These are phyloP conservation scores for Trichonephila clavipes DNA, from an alignment of 1,140 invertebrate species.

Conservation along the genomic window DNA sequence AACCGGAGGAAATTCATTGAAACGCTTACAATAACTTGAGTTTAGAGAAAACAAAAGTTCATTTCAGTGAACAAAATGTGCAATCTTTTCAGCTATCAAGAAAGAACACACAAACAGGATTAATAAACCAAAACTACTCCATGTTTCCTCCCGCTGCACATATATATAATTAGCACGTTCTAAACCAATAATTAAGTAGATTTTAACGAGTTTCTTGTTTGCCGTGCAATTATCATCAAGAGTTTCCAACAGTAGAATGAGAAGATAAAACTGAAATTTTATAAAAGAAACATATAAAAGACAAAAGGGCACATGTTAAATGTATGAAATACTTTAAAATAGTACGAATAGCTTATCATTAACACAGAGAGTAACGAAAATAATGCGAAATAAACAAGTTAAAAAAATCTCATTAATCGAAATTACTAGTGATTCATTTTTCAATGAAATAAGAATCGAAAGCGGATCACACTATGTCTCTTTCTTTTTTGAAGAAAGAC, in stretches of 20 bases:
- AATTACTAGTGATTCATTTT: neutral
- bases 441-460: neutral
- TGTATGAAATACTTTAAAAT: conserved; percentile 8
- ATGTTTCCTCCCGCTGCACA: neutral
- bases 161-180: conserved; percentile 17
- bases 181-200: conserved; percentile 24
- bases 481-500: neutral
- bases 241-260: neutral
- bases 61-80: neutral
- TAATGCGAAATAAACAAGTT: neutral
- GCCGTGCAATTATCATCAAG: neutral
- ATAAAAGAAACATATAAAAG: neutral
- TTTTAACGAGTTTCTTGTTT: conserved; percentile 35
- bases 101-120: neutral
- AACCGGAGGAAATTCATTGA: neutral
- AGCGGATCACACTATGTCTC: neutral
- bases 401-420: neutral
- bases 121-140: neutral
- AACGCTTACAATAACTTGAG: neutral
- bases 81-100: conserved; percentile 2
- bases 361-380: neutral
- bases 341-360: neutral
- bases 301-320: neutral
- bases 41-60: neutral
- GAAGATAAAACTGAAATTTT: neutral